A percentile compares a stretch with the other conserved stretches of the same genome.
These are phyloP conservation scores for Megastigmus dorsalis DNA, from an alignment of 2,888 invertebrate species.

Conservation along the genomic window DNA sequence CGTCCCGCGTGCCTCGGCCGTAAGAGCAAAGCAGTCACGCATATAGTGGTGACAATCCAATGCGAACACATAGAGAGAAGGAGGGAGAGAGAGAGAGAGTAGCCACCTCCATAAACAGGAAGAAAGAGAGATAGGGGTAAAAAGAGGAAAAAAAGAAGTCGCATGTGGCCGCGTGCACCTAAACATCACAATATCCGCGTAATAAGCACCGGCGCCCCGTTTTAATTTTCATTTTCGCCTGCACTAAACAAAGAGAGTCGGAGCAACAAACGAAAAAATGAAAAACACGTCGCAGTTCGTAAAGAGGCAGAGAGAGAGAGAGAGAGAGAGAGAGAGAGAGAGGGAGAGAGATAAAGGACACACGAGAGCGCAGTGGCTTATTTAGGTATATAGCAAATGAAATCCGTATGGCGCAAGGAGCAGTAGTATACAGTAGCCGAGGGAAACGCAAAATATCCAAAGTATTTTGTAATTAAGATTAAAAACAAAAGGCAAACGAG, in stretches of 20 bases:
- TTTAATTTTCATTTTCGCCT: slow-evolving; percentile 23
- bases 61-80: no score
- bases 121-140: no score
- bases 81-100: no score
- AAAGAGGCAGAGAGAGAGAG: no score
- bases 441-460: slow-evolving; percentile 21
- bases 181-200: not conserved
- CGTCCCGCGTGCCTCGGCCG: not conserved
- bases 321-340: no score
- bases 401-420: not conserved
- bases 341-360: no score
- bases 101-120: no score
- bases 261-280: not conserved
- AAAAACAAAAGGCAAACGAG: slow-evolving; percentile 3
- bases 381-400: slow-evolving; percentile 24
- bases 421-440: no score
- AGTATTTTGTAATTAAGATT: slow-evolving; percentile 49
- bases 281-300: not conserved
- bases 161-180: not conserved
- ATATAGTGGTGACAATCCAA: not conserved
- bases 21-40: not conserved
- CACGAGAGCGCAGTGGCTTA: not conserved
- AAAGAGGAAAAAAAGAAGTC: not conserved
- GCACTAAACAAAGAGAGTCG: not conserved
- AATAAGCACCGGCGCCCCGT: not conserved